Evolutionary conservation across 2,797 vertebrate species (phyloP).

Genomic region (Hyperoplus lanceolatus): DNA sequence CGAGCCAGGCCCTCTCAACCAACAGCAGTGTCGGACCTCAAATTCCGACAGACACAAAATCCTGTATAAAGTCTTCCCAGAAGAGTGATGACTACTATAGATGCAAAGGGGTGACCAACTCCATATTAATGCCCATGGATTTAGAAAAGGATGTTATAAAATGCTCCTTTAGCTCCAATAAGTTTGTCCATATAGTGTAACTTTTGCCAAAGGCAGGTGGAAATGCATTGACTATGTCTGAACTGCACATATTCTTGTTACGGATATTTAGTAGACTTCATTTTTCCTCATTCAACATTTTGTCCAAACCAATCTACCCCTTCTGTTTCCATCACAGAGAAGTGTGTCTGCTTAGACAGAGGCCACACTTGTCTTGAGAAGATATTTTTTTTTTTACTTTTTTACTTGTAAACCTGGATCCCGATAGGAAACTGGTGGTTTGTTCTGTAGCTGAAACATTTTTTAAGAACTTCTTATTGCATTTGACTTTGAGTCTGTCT

Average conservation of each 20-base stretch:
- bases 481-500: constrained; percentile 24
- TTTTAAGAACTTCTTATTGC: neutral
- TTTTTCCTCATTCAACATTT: neutral
- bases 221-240: neutral
- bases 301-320: neutral
- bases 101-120: too few species aligned
- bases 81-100: too few species aligned
- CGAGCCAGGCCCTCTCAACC: too few species aligned
- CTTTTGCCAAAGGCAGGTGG: too few species aligned
- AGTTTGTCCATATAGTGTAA: too few species aligned
- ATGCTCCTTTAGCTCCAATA: too few species aligned
- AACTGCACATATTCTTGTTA: neutral
- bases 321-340: neutral
- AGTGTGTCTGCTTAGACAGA: neutral
- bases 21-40: too few species aligned
- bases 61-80: too few species aligned
- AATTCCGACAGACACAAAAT: too few species aligned
- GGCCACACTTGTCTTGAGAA: neutral
- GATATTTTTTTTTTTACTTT: neutral
- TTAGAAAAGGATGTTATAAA: too few species aligned
- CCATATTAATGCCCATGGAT: too few species aligned
- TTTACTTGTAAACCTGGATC: neutral
- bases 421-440: neutral
- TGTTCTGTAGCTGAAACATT: neutral
- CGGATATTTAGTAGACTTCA: neutral